Base-by-base conservation (phyloP, 2,113 vertebrate genomes). In the Aplodontia rufa region DNA sequence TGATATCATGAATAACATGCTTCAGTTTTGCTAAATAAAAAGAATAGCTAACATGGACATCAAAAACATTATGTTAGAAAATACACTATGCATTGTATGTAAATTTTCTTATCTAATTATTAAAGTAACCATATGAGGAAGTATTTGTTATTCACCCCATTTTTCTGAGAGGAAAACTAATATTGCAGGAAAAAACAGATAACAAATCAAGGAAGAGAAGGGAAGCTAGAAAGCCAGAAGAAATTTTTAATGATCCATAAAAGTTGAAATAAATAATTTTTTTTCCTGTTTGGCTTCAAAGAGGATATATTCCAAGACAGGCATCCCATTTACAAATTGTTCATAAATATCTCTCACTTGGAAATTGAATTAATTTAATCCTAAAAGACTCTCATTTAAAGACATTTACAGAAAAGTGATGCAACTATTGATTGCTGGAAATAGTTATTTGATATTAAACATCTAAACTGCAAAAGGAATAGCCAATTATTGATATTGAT, bases 371-470 rank as follows among this genome's bases (percentile, higher is more conserved):
- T 74, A 86, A 86, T 93, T 92, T 84, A 78, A 14, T 16, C 89
- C 32, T 74, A 69, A 85, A 90, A 90, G 35, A 78, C 7, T 74
- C 16, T 1, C 9, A 64, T 49, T 26, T 93, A 83, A 96, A 95
- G 22, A 11, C 32, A 75, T 42, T 82, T 87, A 91, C 26, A 58
- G 22, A 94, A 96, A 90, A 95, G 13, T 80, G 64, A 96, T 64
- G 28, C 87, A 93, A 62, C 8, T 87, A 66, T 81, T 96, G 47
- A 90, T 93, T 96, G 95, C 22, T 91, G 40, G 40, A 92, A 89
- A 90, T 58, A 76, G 45, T 24, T 89, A 94, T 17, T 40, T 58
- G 40, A 91, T 93, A 93, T 94, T 84, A 96, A 90, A 85, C 66
- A 91, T 71, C 17, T 58, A 32, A 37, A 82, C 55, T 49, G 80